phyloP scores from a whole-genome alignment of 2,888 invertebrate species.

The Amblyteles armatorius region DNA sequence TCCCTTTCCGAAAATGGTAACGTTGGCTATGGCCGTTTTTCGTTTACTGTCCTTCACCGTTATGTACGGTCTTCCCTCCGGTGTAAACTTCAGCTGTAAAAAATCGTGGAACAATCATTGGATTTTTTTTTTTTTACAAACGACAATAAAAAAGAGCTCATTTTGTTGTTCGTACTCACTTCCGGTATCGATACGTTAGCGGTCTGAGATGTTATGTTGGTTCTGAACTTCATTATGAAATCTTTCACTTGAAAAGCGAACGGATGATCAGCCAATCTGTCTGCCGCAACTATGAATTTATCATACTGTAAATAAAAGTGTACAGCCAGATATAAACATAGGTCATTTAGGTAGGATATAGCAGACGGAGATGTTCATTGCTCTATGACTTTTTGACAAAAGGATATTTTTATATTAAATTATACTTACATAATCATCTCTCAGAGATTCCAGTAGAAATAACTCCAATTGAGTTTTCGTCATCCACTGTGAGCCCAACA shows the following conservation, averaged over 20 bases:
- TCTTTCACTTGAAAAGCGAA: slow-evolving; percentile 90
- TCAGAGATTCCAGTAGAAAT: slow-evolving; percentile 88
- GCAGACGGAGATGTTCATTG: neutral
- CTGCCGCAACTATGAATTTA: slow-evolving; percentile 90
- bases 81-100: slow-evolving; percentile 88
- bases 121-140: no score
- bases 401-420: neutral
- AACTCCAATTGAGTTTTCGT: slow-evolving; percentile 88
- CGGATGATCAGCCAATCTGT: slow-evolving; percentile 90
- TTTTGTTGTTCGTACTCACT: slow-evolving; percentile 76
- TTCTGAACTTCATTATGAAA: slow-evolving; percentile 91
- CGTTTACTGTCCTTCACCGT: slow-evolving; percentile 87
- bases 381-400: neutral
- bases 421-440: slow-evolving; percentile 86
- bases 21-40: slow-evolving; percentile 91
- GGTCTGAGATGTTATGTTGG: slow-evolving; percentile 87
- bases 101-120: slow-evolving; percentile 1
- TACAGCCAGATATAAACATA: neutral
- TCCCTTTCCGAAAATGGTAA: slow-evolving; percentile 93
- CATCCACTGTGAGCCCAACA: slow-evolving; percentile 88
- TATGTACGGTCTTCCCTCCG: slow-evolving; percentile 90
- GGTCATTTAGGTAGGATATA: neutral
- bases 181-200: slow-evolving; percentile 88
- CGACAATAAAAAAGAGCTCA: neutral
- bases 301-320: slow-evolving; percentile 86